Conservation (phyloP, 2,888 invertebrate species). For the Mellilla xanthometata region DNA sequence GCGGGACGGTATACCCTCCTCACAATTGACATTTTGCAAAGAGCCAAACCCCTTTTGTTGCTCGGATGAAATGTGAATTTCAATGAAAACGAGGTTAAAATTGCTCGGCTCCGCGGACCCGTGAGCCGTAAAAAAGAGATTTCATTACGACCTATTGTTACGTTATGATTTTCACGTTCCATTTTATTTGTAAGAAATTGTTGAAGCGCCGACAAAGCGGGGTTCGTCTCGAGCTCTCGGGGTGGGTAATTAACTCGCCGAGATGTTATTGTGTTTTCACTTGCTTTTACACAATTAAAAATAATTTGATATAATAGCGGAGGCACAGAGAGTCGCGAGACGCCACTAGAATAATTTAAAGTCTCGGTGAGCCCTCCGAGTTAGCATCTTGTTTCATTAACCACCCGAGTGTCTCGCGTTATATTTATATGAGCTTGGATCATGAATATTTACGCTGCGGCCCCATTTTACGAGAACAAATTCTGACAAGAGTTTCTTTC, state of each 20-base stretch:
- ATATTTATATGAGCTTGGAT: constrained; percentile 67
- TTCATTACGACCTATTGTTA: constrained; percentile 72
- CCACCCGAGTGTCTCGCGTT: constrained; percentile 55
- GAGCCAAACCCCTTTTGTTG: constrained; percentile 69
- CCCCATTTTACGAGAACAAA: constrained; percentile 50
- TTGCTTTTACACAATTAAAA: constrained; percentile 77
- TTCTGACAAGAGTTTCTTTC: constrained; percentile 45
- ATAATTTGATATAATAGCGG: constrained; percentile 75
- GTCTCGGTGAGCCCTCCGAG: constrained; percentile 52
- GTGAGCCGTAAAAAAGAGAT: constrained; percentile 63
- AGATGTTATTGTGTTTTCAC: constrained; percentile 63
- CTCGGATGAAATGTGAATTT: constrained; percentile 72
- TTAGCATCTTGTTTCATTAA: constrained; percentile 77
- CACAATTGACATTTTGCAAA: constrained; percentile 73
- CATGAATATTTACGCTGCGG: constrained; percentile 69
- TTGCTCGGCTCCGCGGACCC: constrained; percentile 60
- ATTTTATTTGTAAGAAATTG: constrained; percentile 62
- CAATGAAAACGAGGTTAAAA: constrained; percentile 75
- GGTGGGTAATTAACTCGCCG: constrained; percentile 62
- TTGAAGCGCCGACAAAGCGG: constrained; percentile 41
- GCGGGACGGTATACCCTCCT: constrained; percentile 55
- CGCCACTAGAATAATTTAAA: constrained; percentile 67
- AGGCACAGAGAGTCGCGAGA: constrained; percentile 57
- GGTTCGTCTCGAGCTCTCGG: constrained; percentile 49
- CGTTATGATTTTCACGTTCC: constrained; percentile 69